Conservation (phyloP, 1,140 invertebrate genomes). For the Palaemon carinicauda region DNA sequence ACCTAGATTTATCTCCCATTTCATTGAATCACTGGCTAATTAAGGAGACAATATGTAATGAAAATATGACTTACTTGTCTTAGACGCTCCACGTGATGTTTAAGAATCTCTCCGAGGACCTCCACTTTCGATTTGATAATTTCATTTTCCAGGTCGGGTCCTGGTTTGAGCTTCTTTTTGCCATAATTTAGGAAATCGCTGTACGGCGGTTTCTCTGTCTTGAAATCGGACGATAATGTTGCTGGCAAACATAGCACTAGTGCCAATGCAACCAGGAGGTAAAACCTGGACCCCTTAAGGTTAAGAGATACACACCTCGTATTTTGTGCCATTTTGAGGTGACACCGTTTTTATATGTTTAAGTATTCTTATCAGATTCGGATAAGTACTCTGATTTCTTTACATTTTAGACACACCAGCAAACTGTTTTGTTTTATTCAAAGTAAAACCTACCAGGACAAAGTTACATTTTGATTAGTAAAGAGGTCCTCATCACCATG, state of each 20-base stretch:
- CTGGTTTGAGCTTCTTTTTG: constrained; percentile 61
- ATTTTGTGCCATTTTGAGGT: neutral
- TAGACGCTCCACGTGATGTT: constrained; percentile 67
- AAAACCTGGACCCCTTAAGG: neutral
- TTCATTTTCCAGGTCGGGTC: constrained; percentile 61
- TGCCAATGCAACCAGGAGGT: neutral
- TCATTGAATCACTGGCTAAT: constrained; percentile 24
- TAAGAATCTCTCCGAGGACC: constrained; percentile 69
- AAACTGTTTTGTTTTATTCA: too few relatives aligned
- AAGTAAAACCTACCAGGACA: too few relatives aligned
- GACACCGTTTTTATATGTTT: neutral
- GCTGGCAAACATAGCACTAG: neutral
- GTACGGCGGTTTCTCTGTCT: constrained; percentile 49
- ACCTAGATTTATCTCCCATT: neutral
- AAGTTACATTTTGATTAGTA: too few relatives aligned
- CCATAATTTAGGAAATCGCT: constrained; percentile 62
- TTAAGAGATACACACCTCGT: neutral
- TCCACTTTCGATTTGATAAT: constrained; percentile 69
- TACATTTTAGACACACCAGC: too few relatives aligned
- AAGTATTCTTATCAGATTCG: neutral
- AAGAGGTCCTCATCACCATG: too few relatives aligned
- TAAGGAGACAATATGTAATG: neutral
- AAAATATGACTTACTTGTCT: constrained; percentile 60
- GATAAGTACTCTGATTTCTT: too few relatives aligned
- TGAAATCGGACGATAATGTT: constrained; percentile 6